Conservation (phyloP, 2,113 vertebrate species). For the Mastomys natalensis region DNA sequence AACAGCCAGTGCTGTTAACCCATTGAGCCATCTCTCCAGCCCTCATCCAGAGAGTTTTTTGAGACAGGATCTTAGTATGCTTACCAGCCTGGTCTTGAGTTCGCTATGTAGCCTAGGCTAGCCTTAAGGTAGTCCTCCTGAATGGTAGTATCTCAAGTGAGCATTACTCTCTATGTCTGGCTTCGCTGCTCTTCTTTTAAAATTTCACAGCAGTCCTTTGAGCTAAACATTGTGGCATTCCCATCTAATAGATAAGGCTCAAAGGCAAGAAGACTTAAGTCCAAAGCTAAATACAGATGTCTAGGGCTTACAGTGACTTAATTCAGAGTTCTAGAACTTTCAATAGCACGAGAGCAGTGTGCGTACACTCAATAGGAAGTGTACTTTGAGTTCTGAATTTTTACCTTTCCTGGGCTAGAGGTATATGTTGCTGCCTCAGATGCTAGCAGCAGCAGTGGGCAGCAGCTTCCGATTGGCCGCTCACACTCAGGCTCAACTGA, state of each 20-base stretch:
- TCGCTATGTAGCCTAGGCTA: background rate
- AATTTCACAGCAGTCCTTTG: background rate
- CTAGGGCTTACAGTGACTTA: background rate
- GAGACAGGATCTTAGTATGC: background rate
- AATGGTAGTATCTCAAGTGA: too few relatives aligned
- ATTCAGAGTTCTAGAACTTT: background rate
- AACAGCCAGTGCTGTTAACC: background rate
- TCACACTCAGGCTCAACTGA: background rate
- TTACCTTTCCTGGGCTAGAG: background rate
- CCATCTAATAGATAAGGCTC: background rate
- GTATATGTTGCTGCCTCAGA: background rate
- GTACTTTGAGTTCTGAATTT: background rate
- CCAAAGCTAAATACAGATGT: background rate
- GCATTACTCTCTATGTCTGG: background rate
- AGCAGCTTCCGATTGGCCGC: background rate
- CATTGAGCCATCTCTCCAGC: background rate
- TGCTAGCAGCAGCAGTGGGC: background rate
- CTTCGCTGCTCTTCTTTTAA: background rate
- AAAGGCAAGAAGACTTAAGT: background rate
- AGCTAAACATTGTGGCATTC: background rate
- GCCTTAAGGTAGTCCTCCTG: background rate
- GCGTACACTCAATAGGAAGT: background rate
- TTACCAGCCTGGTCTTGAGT: background rate
- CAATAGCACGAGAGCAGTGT: too few relatives aligned
- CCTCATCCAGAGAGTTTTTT: background rate